Evolutionary conservation across 2,113 vertebrate genomes (phyloP), one percentile per base, ranked within the genome.

Genomic region (Crotalus horridus): DNA sequence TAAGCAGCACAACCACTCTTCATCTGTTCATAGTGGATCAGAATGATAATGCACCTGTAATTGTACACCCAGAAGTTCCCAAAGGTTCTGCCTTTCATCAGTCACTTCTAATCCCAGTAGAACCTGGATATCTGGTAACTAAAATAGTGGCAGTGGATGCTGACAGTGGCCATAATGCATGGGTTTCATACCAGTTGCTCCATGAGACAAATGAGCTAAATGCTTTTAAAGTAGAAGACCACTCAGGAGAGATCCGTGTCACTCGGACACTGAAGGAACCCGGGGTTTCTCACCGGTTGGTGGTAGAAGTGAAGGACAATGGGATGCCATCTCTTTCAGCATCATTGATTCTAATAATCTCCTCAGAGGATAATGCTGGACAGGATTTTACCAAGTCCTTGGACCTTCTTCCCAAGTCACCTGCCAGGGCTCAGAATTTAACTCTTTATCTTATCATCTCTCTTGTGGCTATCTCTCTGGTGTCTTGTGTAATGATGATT

Each of bases 141-240:
- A 99, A 99, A 96, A 94, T 99, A 15, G 98, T 99, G 43, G 98
- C 97, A 6, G 97, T 98, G 91, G 99, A 99, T 95, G 96, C 98
- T 1, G 99, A 99, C 96, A 99, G 98, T 87, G 99, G 99, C 53
- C 98, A 99, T 94, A 99, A 99, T 20, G 98, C 98, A 3, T 99
- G 98, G 98, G 95, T 99, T 91, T 98, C 98, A 90, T 99, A 99
- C 94, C 58, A 29, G 64, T 98, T 98, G 94, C 97, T 99, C 20
- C 94, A 96, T 88, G 98, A 98, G 15, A 93, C 97, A 0, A 92
- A 95, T 11, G 98, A 98, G 93, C 94, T 97, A 39, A 96, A 96
- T 46, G 97, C 98, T 94, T 99, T 99, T 91, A 98, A 96, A 46
- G 97, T 99, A 85, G 98, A 98, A 43, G 96, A 93, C 1, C 98